Evolutionary conservation across 2,113 vertebrate genomes (phyloP).

Genomic region (Sisor rabdophorus): DNA sequence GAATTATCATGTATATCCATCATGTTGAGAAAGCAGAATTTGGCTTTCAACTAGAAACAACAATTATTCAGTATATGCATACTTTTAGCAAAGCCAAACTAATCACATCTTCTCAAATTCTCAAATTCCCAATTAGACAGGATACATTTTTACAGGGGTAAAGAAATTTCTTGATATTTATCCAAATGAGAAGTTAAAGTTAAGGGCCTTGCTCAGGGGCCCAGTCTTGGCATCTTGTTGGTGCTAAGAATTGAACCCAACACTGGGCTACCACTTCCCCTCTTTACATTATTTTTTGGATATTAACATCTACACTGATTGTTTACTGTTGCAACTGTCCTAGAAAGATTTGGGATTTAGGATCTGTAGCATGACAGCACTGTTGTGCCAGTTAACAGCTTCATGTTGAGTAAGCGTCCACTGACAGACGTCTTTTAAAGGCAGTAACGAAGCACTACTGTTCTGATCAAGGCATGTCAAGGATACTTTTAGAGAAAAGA

Average conservation of each 20-base stretch:
- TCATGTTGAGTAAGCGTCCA: constrained; percentile 11
- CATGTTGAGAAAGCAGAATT: not conserved
- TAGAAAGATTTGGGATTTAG: not conserved
- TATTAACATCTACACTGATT: not conserved
- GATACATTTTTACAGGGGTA: no score
- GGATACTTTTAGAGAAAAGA: constrained; percentile 27
- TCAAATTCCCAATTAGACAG: no score
- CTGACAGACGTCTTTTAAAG: constrained; percentile 19
- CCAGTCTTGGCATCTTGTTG: no score
- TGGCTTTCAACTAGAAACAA: not conserved
- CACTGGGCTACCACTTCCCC: no score
- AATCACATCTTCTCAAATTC: no score
- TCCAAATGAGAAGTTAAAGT: no score
- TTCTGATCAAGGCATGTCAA: constrained; percentile 23
- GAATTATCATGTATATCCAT: not conserved
- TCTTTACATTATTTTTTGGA: not conserved
- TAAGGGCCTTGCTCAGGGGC: no score
- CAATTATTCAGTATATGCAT: not conserved
- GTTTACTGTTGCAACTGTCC: not conserved
- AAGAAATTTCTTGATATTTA: no score
- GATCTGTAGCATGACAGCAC: constrained; percentile 7
- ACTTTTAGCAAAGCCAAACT: not conserved
- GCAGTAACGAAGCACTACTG: not conserved
- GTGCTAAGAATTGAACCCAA: no score
- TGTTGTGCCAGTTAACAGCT: not conserved